Base-by-base conservation (phyloP, 2,113 vertebrate genomes). In the Percopsis transmontana region DNA sequence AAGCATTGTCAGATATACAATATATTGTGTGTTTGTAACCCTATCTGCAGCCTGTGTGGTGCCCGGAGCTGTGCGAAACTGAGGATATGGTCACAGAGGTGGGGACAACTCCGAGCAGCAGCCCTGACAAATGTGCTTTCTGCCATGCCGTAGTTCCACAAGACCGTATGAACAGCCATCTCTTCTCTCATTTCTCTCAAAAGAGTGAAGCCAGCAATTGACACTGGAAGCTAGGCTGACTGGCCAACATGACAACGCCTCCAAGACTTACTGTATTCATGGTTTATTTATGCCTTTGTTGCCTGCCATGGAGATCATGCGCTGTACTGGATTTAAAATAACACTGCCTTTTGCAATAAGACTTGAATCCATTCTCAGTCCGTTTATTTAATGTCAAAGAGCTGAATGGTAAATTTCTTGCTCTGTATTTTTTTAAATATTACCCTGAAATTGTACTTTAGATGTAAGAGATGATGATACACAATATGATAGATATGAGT, bases 121-220 rank as follows among this genome's bases (percentile, higher is more conserved):
- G 90, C 83, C 86, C 91, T 68, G 88, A 88, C 85, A 90, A 94
- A 84, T 99, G 97, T 89, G 95, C 95, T 89, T 99, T 98, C 94
- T 99, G 97, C 93, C 84, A 93, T 45, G 91, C 94, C 82, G 91
- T 92, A 87, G 95, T 99, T 87, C 95, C 95, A 86, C 91, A 90
- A 86, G 94, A 94, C 72, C 81, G 80, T 87, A 95, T 98, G 93
- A 93, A 95, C 79, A 92, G 93, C 90, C 97, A 99, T 92, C 96
- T 99, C 84, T 96, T 96, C 93, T 95, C 91, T 82, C 97, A 99
- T 91, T 97, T 94, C 90, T 91, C 85, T 42, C 59, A 48, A 27
- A 76, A 94, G 85, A 91, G 85, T 75, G 91, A 94, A 78, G 90
- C 90, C 77, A 93, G 90, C 89, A 73, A 90, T 76, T 89, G 90